Evolutionary conservation across 1,140 invertebrate species (phyloP).

Genomic region (Diorhabda elongata): DNA sequence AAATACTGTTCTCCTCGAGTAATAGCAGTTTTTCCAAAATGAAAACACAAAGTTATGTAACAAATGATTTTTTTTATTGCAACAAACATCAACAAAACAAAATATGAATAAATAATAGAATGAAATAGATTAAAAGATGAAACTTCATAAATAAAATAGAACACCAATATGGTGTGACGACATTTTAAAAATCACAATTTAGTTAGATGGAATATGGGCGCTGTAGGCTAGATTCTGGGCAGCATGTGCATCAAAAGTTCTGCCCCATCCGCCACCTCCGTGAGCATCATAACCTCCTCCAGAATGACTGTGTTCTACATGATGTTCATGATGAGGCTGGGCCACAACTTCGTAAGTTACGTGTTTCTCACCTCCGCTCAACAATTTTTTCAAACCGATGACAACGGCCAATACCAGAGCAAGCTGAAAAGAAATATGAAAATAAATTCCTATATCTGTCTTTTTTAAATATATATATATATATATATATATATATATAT

Average conservation of each 20-base stretch:
- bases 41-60: constrained; percentile 13
- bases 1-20: background rate
- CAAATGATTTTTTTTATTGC: constrained; percentile 16
- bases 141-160: constrained; percentile 34
- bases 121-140: constrained; percentile 9
- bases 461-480: no score
- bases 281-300: constrained; percentile 52
- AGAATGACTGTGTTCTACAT: constrained; percentile 43
- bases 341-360: constrained; percentile 71
- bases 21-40: no score
- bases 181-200: constrained; percentile 18
- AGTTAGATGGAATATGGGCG: constrained; percentile 52
- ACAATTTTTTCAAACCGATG: constrained; percentile 76
- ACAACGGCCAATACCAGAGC: constrained; percentile 72
- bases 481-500: no score
- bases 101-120: constrained; percentile 30
- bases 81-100: constrained; percentile 13
- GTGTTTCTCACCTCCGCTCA: constrained; percentile 68
- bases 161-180: constrained; percentile 43
- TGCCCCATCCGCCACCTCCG: constrained; percentile 50
- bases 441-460: no score
- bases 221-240: constrained; percentile 63
- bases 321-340: constrained; percentile 58
- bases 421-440: constrained; percentile 48
- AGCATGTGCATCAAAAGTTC: constrained; percentile 45